phyloP scores from a whole-genome alignment of 2,797 vertebrate species.

The Gorsachius magnificus region DNA sequence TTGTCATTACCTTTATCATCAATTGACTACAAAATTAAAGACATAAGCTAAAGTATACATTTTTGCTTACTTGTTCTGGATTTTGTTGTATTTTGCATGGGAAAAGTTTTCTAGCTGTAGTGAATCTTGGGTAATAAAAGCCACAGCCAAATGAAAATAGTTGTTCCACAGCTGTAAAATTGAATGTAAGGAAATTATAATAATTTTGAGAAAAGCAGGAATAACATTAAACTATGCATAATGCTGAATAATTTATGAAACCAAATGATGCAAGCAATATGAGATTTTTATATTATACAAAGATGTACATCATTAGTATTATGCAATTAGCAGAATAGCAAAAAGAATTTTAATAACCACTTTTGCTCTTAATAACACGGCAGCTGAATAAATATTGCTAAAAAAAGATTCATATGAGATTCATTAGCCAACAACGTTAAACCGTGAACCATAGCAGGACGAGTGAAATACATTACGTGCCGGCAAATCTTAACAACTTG shows the following conservation, averaged over 20 bases:
- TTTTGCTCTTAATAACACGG: slow-evolving; percentile 11
- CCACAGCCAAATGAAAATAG: slow-evolving; percentile 98
- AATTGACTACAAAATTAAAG: neutral
- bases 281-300: slow-evolving; percentile 48
- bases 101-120: slow-evolving; percentile 97
- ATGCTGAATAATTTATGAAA: slow-evolving; percentile 73
- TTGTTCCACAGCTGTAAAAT: slow-evolving; percentile 96
- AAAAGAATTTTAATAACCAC: slow-evolving; percentile 49
- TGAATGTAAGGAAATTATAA: slow-evolving; percentile 53
- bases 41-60: neutral
- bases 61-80: slow-evolving; percentile 90
- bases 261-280: slow-evolving; percentile 45
- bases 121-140: slow-evolving; percentile 98
- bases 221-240: slow-evolving; percentile 37
- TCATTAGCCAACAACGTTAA: slow-evolving; percentile 18
- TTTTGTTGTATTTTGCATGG: slow-evolving; percentile 92
- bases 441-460: neutral
- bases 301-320: slow-evolving; percentile 45
- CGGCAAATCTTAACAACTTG: neutral
- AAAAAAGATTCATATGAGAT: neutral
- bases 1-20: neutral
- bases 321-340: slow-evolving; percentile 59
- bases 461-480: neutral
- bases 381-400: slow-evolving; percentile 31
- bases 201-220: slow-evolving; percentile 32